These are phyloP conservation scores for Psilopsiagon aymara DNA, from an alignment of 2,113 vertebrate species.

Conservation along the genomic window DNA sequence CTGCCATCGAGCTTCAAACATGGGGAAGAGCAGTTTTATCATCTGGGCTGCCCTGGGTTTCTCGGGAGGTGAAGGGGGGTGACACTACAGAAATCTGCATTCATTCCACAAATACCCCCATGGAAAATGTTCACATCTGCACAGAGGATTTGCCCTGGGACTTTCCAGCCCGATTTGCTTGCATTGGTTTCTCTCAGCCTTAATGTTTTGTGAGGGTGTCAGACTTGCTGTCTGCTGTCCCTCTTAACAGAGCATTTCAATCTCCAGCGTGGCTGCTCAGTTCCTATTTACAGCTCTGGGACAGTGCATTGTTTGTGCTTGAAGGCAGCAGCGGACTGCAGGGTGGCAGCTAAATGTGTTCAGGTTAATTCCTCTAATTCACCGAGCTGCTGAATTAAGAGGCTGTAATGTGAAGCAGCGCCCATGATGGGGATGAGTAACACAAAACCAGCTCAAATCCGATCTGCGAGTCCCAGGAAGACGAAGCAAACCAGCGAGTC, in stretches of 20 bases:
- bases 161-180: background rate
- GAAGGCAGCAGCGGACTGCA: background rate
- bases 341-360: background rate
- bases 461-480: background rate
- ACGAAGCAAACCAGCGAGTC: background rate
- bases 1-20: background rate
- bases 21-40: background rate
- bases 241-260: background rate
- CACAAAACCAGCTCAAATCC: constrained; percentile 24
- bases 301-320: constrained; percentile 4
- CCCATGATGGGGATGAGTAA: background rate
- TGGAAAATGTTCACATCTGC: background rate
- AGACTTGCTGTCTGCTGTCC: constrained; percentile 39
- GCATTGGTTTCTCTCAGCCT: background rate
- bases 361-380: background rate
- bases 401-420: constrained; percentile 1
- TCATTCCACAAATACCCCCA: background rate
- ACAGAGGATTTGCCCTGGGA: background rate
- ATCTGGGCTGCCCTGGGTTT: background rate
- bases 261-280: background rate
- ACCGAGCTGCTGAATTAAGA: background rate
- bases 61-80: background rate
- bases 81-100: background rate
- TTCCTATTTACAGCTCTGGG: constrained; percentile 47
- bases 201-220: background rate